Percentiles rank a stretch among this genome's conserved stretches.
phyloP scores from a whole-genome alignment of 2,113 vertebrate genomes.

The Pterophyllum scalare region DNA sequence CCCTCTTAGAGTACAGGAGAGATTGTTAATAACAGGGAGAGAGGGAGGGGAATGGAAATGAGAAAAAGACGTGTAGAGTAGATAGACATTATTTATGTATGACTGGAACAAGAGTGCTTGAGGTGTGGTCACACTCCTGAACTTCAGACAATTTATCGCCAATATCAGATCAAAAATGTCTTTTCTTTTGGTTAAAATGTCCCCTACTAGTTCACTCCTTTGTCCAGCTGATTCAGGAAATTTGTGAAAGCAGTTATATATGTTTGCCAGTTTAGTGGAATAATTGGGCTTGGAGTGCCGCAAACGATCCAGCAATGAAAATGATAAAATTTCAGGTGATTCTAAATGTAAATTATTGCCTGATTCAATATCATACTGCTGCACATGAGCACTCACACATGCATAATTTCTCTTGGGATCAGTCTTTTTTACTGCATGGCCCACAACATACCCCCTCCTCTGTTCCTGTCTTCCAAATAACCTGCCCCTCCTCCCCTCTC shows the following conservation, averaged over 20 bases:
- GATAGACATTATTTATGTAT: background rate
- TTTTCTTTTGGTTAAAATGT: too few species aligned
- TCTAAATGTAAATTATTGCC: background rate
- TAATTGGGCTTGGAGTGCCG: background rate
- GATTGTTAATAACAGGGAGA: background rate
- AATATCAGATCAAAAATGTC: too few species aligned
- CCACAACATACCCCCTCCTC: conserved; percentile 25
- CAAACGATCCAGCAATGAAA: background rate
- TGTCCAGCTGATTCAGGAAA: too few species aligned
- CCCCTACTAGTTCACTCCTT: too few species aligned
- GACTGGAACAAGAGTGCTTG: background rate
- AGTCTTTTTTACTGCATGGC: conserved; percentile 55
- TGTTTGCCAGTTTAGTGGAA: background rate
- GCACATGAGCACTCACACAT: background rate
- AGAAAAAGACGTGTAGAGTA: background rate
- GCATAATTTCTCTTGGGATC: background rate
- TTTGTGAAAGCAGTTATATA: background rate
- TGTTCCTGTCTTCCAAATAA: conserved; percentile 25
- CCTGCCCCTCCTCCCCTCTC: conserved; percentile 30
- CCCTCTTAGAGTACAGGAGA: background rate
- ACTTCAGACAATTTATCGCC: too few species aligned
- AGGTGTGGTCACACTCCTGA: background rate
- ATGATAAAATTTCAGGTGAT: background rate
- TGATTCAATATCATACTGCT: background rate
- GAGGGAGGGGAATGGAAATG: background rate